Base-by-base conservation (phyloP, 1,140 invertebrate species). In the Paracyclopina nana region DNA sequence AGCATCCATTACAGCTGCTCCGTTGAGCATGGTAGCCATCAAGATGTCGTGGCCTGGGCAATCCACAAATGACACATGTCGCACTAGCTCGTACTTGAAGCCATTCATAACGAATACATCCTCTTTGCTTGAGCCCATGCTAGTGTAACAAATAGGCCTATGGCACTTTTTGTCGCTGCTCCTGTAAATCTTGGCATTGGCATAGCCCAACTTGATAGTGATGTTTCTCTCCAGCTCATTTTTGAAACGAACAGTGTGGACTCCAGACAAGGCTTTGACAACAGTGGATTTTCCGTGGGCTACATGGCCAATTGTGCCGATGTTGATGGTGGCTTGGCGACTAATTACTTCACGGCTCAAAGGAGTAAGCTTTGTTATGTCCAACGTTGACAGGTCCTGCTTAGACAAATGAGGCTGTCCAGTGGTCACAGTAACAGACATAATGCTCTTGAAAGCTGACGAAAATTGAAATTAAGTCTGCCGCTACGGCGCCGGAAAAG, bases 1-100 rank as follows among this genome's bases (percentile, higher is more conserved):
- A 43, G 95, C 95, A 64, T 99, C 95, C 95, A 99, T 99, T 29
- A 99, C 92, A 58, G 95, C 94, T 38, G 95, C 95, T 56, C 95
- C 95, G 78, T 99, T 99, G 66, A 99, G 77, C 95, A 99, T 99
- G 58, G 95, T 99, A 14, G 95, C 95, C 95, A 99, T 99, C 69
- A 99, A 85, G 76, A 99, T 99, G 74, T 99, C 95, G 80, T 99
- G 95, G 65, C 95, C 95, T 59, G 95, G 95, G 62, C 95, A 99
- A 70, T 99, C 95, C 0, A 99, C 94, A 68, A 99, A 99, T 30
- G 90, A 96, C 0, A 99, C 92, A 68, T 99, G 95, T 45, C 91
- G 77, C 48, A 80, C 77, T 24, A 88, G 63, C 56, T 80, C 74
- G 62, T 86, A 87, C 57, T 81, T 59, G 49, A 26, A 45, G 20